A percentile compares a stretch with the other conserved stretches of the same genome.
Evolutionary conservation across 2,113 vertebrate genomes (phyloP).

Genomic region (Paracanthobrama guichenoti): DNA sequence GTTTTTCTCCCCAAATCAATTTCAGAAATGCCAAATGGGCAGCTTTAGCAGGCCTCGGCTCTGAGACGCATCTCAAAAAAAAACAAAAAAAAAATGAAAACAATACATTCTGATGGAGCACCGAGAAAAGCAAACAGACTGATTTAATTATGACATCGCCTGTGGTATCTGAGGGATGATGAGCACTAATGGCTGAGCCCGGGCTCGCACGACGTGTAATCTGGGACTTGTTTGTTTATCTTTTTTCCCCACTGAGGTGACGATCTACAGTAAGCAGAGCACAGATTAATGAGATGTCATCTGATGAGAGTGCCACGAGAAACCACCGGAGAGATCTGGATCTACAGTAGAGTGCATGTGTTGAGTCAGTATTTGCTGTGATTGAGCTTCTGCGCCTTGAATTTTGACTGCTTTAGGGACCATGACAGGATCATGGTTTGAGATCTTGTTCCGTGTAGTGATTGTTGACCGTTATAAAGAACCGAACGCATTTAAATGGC

Average conservation of each 20-base stretch:
- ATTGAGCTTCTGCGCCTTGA: not conserved
- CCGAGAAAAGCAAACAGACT: conserved; percentile 35
- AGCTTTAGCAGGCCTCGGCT: conserved; percentile 27
- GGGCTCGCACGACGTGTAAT: conserved; percentile 39
- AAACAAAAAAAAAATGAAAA: conserved; percentile 40
- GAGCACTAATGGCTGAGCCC: conserved; percentile 1
- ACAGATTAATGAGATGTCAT: conserved; percentile 50
- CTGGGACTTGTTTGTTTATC: conserved; percentile 44
- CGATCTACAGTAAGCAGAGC: conserved; percentile 37
- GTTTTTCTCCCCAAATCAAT: conserved; percentile 48
- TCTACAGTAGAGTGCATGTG: conserved; percentile 6
- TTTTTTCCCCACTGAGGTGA: conserved; percentile 43
- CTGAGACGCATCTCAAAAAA: conserved; percentile 30
- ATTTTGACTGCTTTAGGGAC: not conserved
- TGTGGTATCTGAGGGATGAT: conserved; percentile 20
- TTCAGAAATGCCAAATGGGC: conserved; percentile 55
- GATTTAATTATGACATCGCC: conserved; percentile 46
- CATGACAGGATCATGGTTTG: not conserved
- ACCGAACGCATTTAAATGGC: not conserved
- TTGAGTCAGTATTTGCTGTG: not conserved
- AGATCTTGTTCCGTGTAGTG: conserved; percentile 6
- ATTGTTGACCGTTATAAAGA: conserved; percentile 13
- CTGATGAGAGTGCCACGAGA: conserved; percentile 26
- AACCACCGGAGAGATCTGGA: conserved; percentile 14
- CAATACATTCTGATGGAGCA: conserved; percentile 30